Conservation (phyloP, 2,113 vertebrate species). For the Litocranius walleri region DNA sequence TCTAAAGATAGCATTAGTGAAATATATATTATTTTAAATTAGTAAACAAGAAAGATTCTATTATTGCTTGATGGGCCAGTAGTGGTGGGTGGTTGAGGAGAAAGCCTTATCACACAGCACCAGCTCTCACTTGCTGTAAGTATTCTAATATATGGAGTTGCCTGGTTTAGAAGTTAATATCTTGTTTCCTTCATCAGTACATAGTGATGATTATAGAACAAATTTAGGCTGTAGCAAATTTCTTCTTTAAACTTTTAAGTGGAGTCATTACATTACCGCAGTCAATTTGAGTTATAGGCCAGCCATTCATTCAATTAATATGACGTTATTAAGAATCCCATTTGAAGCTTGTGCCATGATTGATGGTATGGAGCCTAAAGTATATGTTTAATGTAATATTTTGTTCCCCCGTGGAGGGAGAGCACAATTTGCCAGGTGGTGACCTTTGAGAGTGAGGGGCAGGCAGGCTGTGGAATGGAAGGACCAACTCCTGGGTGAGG, state of each 20-base stretch:
- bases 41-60: constrained; percentile 40
- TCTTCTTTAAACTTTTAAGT: background rate
- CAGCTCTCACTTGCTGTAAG: background rate
- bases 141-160: background rate
- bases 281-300: background rate
- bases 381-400: background rate
- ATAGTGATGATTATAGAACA: background rate
- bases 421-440: background rate
- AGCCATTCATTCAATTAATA: background rate
- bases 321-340: background rate
- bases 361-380: background rate
- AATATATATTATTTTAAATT: constrained; percentile 62
- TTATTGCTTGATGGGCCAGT: background rate
- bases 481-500: background rate
- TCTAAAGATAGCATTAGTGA: constrained; percentile 40
- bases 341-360: background rate
- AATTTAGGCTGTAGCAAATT: background rate
- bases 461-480: background rate
- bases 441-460: background rate
- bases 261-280: background rate
- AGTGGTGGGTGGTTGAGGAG: background rate
- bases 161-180: background rate
- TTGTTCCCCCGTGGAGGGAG: background rate
- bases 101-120: background rate
- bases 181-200: background rate